Evolutionary conservation across 2,113 vertebrate species (phyloP).

Genomic region (Anoura caudifer): DNA sequence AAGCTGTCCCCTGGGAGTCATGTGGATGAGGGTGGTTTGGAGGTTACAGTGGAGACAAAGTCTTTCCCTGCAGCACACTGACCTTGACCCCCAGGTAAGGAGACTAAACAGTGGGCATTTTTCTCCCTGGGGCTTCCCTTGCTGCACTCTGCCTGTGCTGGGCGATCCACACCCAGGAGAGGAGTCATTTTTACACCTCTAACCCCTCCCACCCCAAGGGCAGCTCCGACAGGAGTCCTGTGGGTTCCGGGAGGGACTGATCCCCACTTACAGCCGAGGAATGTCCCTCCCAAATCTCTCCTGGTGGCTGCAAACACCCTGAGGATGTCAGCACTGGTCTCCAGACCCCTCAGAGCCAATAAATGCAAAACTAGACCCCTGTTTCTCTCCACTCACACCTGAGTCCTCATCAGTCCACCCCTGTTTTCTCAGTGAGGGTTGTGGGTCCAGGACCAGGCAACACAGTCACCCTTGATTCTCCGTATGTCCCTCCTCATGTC

Average conservation of each 20-base stretch:
- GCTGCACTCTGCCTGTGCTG: not conserved
- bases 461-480: not conserved
- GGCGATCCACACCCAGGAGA: fast-evolving
- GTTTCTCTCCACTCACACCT: not conserved
- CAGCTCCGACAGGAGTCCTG: not conserved
- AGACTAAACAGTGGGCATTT: fast-evolving
- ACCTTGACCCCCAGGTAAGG: not conserved
- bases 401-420: too few relatives aligned
- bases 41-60: too few relatives aligned
- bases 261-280: fast-evolving
- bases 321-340: not conserved
- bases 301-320: not conserved
- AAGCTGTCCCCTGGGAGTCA: not conserved
- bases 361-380: not conserved
- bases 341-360: not conserved
- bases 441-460: too few relatives aligned
- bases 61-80: not conserved
- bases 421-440: not conserved
- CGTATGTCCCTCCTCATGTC: too few relatives aligned
- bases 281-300: too few relatives aligned
- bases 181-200: not conserved
- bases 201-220: not conserved
- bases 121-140: not conserved
- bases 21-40: too few relatives aligned
- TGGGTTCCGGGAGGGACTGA: not conserved